Base-by-base conservation (phyloP, 1,140 invertebrate species). In the Hypothenemus hampei region DNA sequence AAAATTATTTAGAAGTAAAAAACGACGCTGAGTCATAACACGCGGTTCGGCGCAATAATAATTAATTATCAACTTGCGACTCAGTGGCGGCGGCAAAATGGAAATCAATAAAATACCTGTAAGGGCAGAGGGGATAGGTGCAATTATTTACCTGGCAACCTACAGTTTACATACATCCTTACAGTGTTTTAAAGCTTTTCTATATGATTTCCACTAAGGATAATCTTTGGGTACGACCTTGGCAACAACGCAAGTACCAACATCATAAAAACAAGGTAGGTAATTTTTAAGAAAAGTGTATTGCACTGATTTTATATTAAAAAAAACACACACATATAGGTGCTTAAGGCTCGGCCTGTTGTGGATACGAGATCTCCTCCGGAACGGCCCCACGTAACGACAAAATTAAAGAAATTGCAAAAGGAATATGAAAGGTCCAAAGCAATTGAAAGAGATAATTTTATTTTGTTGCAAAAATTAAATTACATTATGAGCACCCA, bases 381-480 rank as follows among this genome's bases (percentile, higher is more conserved):
- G 0, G 52, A 65, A 22, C 65, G 77, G 16, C 69, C 71, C 22
- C 80, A 82, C 63, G 78, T 82, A 0, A 63, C 65, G 1, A 59
- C 73, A 16, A 81, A 81, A 66, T 61, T 78, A 21, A 81, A 81
- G 66, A 77, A 77, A 64, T 61, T 72, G 15, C 79, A 79, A 64
- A 73, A 72, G n/a, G 80, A 82, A 65, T 58, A 64, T 3, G 79
- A 82, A 61, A 65, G 80, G 11, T 70, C 65, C 40, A 53, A 65
- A 33, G 72, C 75, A 64, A 77, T 81, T 21, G 71, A 76, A 56
- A 64, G 65, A 21, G 77, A 81, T 56, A 82, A 82, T 67, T 76
- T 76, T 51, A 73, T 73, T 23, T 62, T 82, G 16, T 63, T 81
- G 47, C 73, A 78, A 61, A 73, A 78, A 26, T 67, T 81, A 13